phyloP scores from a whole-genome alignment of 2,113 vertebrate species.

The Rhabdomys dilectus region DNA sequence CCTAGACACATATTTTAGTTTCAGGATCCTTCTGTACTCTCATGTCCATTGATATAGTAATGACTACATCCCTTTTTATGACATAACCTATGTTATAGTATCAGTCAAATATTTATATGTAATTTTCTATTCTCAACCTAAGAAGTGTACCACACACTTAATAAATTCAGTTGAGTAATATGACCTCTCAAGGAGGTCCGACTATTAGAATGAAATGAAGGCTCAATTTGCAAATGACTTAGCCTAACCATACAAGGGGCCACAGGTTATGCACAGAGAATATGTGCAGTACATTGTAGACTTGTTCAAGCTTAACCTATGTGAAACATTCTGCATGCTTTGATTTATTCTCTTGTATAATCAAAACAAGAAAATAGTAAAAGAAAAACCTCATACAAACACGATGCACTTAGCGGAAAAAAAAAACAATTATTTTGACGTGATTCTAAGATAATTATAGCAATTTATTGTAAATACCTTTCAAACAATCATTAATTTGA shows the following conservation, averaged over 20 bases:
- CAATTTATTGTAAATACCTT: conserved; percentile 25
- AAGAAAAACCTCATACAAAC: background rate
- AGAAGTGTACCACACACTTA: background rate
- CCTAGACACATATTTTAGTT: background rate
- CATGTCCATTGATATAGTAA: background rate
- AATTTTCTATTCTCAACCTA: background rate
- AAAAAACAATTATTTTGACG: conserved; percentile 10
- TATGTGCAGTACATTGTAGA: background rate
- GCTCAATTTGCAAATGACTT: background rate
- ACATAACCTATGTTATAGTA: background rate
- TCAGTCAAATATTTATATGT: background rate
- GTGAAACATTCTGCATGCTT: background rate
- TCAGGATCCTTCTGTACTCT: background rate
- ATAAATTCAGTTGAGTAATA: background rate
- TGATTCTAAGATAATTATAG: conserved; percentile 20
- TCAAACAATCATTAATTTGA: conserved; percentile 37
- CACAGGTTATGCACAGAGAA: background rate
- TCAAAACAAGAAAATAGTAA: background rate
- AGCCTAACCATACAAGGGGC: background rate
- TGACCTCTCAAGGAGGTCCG: background rate
- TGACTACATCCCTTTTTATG: background rate
- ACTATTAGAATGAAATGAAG: background rate
- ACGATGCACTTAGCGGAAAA: background rate
- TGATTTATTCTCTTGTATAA: background rate
- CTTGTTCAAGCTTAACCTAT: background rate